Base-by-base conservation (phyloP, 2,888 invertebrate species). In the Clusia tigrina region DNA sequence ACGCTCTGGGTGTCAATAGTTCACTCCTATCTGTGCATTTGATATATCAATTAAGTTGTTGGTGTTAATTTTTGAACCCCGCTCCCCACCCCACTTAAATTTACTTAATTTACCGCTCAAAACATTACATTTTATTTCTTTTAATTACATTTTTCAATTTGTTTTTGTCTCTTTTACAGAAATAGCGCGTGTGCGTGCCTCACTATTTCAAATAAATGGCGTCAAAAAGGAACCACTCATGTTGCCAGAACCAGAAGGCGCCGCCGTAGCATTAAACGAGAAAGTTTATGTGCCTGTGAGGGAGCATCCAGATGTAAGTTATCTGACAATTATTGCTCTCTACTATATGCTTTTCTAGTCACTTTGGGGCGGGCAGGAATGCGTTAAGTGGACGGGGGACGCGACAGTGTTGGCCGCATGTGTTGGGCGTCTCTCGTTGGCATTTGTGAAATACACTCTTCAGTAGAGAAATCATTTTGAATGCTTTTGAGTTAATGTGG, bases 281-380 rank as follows among this genome's bases (percentile, higher is more conserved):
- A 99, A 99, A 90, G 95, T 99, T 81, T 99, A 96, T 87, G 98
- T 99, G 84, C 99, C 98, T 84, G 96, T 97, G 79, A 98, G 98
- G 89, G 98, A 98, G 86, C 96, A 98, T 87, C 98, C 99, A 88
- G 98, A 99, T 87, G 98, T 98, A 88, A 96, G 96, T 94, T 66
- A 48, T 20, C 22, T 6, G 12, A 32, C n/a, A n/a, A n/a, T n/a
- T n/a, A n/a, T n/a, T n/a, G n/a, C 12, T 32, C 32, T 32, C 32
- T 12, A 32, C 32, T 32, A 32, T 32, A 15, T 42, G n/a, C n/a
- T 15, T 6, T 42, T 42, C 32, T 9, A 32, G 32, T 32, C 32
- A 12, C 6, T 9, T 9, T 6, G 32, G 32, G n/a, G n/a, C n/a
- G n/a, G n/a, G n/a, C n/a, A n/a, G n/a, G n/a, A n/a, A n/a, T n/a